Evolutionary conservation across 2,113 vertebrate genomes (phyloP), one percentile per base, ranked within the genome.

Genomic region (Psilopsiagon aymara): DNA sequence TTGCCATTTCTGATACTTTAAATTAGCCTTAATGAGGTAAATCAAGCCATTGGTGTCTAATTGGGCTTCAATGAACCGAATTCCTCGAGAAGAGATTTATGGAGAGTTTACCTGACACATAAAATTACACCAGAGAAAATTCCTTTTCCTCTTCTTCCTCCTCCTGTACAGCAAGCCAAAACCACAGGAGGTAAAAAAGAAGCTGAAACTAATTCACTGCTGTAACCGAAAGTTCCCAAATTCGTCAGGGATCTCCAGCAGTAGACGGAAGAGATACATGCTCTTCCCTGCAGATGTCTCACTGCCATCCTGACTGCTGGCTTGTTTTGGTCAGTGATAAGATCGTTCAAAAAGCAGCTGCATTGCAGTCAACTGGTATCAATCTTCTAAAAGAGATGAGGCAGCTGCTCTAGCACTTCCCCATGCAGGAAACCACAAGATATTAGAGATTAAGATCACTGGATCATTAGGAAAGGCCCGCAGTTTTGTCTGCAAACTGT

Each of bases 401-500:
- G 67, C 77, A 80, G 90, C 92, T 93, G 85, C 88, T 97, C 82
- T 74, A 77, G 87, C 14, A 4, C 88, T 97, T 97, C 92, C 93
- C 86, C 81, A 91, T 29, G 66, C 96, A 96, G 97, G 97, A 98
- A 98, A 97, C 91, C 86, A 82, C 85, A 97, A 96, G 96, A 76
- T 29, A 21, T 89, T 96, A 51, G 90, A 97, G 95, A 87, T 76
- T 92, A 94, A 90, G 89, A 96, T 97, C 96, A 91, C 73, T 69
- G 68, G 86, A 88, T 95, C 92, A 53, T 69, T 95, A 95, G 88
- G 91, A 90, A 97, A 96, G 90, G 81, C 95, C 63, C 90, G 71
- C 41, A 94, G 74, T 70, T 95, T 94, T 84, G 66, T 80, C 91
- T 97, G 95, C 66, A 96, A 94, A 94, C 91, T 84, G 82, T 71